Evolutionary conservation across 2,888 invertebrate species (phyloP).

Genomic region (Yponomeuta evonymella): DNA sequence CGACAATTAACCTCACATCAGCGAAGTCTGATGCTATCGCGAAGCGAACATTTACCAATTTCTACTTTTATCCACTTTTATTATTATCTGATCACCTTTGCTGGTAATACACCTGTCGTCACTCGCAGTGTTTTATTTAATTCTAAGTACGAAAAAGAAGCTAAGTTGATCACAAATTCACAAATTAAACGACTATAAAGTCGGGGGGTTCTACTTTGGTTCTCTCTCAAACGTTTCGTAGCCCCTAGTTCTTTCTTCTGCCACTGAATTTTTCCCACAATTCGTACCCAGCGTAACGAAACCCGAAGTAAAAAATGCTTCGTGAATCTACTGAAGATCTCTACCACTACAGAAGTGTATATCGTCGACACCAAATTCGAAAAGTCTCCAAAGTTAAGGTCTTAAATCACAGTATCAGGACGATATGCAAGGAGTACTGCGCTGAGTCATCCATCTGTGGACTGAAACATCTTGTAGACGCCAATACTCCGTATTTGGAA

Average conservation of each 20-base stretch:
- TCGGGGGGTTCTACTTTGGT: no score
- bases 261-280: conserved; percentile 25
- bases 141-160: no score
- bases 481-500: conserved; percentile 52
- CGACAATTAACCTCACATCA: conserved; percentile 48
- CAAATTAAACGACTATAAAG: no score
- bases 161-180: no score
- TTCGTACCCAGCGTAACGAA: conserved; percentile 29
- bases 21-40: conserved; percentile 53
- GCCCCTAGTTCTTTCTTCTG: neutral
- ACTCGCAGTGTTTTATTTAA: neutral
- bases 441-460: conserved; percentile 66
- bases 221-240: no score
- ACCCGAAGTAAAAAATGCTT: conserved; percentile 3
- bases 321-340: neutral
- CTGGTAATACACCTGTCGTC: neutral
- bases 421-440: conserved; percentile 59
- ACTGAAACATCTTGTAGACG: conserved; percentile 60
- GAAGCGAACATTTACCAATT: conserved; percentile 52
- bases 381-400: conserved; percentile 28
- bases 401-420: conserved; percentile 44
- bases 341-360: neutral
- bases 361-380: neutral
- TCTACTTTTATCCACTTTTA: neutral
- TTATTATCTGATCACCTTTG: neutral